Base-by-base conservation (phyloP, 2,888 invertebrate species). In the Elegia similella region DNA sequence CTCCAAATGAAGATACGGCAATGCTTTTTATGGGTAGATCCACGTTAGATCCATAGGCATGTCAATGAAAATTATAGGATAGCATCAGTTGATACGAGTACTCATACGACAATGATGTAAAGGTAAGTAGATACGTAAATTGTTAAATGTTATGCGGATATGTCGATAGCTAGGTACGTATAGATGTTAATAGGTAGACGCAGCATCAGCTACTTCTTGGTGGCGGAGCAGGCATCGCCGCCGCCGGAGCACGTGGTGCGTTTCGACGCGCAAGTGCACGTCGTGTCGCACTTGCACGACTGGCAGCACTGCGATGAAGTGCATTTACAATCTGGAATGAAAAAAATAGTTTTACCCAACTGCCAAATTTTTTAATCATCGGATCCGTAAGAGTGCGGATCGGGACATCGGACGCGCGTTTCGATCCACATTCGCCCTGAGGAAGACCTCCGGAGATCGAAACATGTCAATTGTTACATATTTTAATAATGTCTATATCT, bases 241-340 rank as follows among this genome's bases (percentile, higher is more conserved):
- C 65, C 54, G 7, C 78, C 69, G 7, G 75, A 62, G 42, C 73
- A 64, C 0, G 75, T 64, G 7, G 77, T 57, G 42, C 77, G 79
- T 69, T 91, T 91, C 67, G 83, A 76, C 1, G 76, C 61, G 73
- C 92, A 92, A 15, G 74, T 80, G 79, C 92, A 92, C 2, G 80
- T 80, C 0, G 88, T 63, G 55, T 91, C 91, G 62, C 88, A 90
- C 63, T 88, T 87, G 75, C 88, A 91, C 23, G 76, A 70, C 59
- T 81, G 74, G 66, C 88, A 75, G 70, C 90, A 90, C 68, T 90
- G 85, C 52, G 71, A 76, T 6, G 80, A 55, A 42, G 80, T 86
- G 83, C 92, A 92, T 65, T 88, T 90, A 74, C 92, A 92, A 60
- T 62, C 92, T 92, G 78, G 0, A 70, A 75, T 23, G 61, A 61